Conservation (phyloP, 2,113 vertebrate species). For the Crotalus helleri region DNA sequence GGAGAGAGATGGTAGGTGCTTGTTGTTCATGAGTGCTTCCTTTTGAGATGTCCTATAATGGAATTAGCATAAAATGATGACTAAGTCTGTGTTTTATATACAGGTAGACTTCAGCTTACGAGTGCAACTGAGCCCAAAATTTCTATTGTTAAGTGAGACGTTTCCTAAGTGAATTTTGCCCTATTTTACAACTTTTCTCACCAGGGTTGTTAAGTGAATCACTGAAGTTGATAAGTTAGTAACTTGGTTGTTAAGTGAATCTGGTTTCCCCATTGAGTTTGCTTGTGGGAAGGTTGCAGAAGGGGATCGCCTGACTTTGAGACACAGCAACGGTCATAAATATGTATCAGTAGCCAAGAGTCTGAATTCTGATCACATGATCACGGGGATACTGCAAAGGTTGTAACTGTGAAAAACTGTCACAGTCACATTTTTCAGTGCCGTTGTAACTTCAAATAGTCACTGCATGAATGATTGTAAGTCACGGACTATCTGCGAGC, state of each 20-base stretch:
- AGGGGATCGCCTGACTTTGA: background rate
- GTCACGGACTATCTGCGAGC: no score
- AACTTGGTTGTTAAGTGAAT: background rate
- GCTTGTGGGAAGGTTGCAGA: background rate
- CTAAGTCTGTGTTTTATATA: background rate
- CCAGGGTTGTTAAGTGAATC: background rate
- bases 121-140: background rate
- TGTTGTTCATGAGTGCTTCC: background rate
- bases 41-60: background rate
- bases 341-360: background rate
- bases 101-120: background rate
- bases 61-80: background rate
- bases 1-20: no score
- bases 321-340: background rate
- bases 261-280: background rate
- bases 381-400: background rate
- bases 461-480: background rate
- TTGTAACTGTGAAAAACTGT: background rate
- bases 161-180: background rate
- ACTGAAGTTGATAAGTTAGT: background rate
- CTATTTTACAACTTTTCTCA: background rate
- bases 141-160: background rate
- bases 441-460: background rate
- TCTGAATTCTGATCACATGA: background rate
- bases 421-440: background rate